Conservation (phyloP, 2,888 invertebrate species). For the Callosobruchus maculatus region DNA sequence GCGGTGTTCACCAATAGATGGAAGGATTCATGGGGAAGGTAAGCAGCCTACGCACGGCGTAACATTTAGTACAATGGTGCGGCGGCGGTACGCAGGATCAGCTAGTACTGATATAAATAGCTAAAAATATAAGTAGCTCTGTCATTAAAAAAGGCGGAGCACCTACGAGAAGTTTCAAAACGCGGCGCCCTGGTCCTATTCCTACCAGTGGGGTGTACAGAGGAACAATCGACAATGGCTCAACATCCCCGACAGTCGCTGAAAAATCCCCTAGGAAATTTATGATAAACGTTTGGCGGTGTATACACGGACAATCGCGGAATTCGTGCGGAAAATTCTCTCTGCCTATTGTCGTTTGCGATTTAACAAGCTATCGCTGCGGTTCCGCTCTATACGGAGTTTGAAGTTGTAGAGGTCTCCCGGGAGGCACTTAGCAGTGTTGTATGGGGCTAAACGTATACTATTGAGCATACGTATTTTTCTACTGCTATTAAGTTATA, state of each 20-base stretch:
- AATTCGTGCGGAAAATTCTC: conserved; percentile 44
- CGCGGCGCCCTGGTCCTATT: too few species aligned
- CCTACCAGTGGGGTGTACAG: background rate
- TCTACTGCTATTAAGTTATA: too few species aligned
- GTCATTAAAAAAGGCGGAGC: too few species aligned
- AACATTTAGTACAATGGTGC: too few species aligned
- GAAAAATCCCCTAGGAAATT: conserved; percentile 40
- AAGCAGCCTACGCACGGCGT: too few species aligned
- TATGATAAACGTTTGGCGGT: conserved; percentile 33
- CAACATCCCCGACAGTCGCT: background rate
- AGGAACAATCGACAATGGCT: background rate
- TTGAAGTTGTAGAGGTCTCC: conserved; percentile 8
- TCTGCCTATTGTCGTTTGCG: conserved; percentile 1
- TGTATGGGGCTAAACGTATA: background rate
- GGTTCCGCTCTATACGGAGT: conserved; percentile 13
- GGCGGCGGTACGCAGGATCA: too few species aligned
- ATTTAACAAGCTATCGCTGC: conserved; percentile 2
- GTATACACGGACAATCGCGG: conserved; percentile 21
- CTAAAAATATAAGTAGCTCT: too few species aligned
- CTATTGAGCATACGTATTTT: background rate
- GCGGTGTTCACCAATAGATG: too few species aligned
- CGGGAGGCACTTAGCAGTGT: background rate
- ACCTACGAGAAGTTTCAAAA: too few species aligned
- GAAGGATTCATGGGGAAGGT: too few species aligned
- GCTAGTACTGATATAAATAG: too few species aligned